Percentiles rank a stretch among this genome's conserved stretches.
phyloP scores from a whole-genome alignment of 2,797 vertebrate genomes.

The Arnoldichthys spilopterus region DNA sequence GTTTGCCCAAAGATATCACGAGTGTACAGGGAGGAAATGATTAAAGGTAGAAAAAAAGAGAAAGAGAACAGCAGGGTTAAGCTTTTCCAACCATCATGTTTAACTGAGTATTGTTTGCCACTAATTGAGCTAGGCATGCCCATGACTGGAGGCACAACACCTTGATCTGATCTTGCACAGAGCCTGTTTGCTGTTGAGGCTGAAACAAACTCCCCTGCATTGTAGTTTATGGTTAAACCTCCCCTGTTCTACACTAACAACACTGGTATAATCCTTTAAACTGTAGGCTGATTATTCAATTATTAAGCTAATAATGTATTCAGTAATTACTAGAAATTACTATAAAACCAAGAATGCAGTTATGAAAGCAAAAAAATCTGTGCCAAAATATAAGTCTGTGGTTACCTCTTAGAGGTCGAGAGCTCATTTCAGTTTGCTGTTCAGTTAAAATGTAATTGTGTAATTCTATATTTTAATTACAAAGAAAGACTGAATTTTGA shows the following conservation, averaged over 20 bases:
- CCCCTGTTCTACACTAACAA: neutral
- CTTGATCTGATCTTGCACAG: slow-evolving; percentile 53
- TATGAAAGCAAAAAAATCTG: neutral
- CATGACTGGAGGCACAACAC: slow-evolving; percentile 52
- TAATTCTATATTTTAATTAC: no score
- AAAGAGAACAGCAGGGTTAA: slow-evolving; percentile 35
- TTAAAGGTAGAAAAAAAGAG: slow-evolving; percentile 30
- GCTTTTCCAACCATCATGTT: slow-evolving; percentile 47
- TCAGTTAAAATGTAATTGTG: neutral
- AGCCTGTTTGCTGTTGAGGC: slow-evolving; percentile 32
- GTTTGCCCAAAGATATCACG: slow-evolving; percentile 35
- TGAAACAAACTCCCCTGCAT: slow-evolving; percentile 21
- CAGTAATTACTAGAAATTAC: neutral
- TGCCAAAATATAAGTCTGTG: neutral
- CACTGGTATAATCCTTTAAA: neutral
- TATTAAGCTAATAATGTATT: neutral
- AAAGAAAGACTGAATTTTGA: no score
- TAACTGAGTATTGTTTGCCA: slow-evolving; percentile 47
- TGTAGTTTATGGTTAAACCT: slow-evolving; percentile 17
- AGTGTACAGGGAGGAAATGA: slow-evolving; percentile 28
- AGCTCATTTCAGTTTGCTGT: neutral
- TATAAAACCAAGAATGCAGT: neutral
- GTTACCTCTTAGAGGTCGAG: neutral
- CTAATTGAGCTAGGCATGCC: slow-evolving; percentile 38
- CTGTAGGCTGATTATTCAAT: neutral